These are phyloP conservation scores for Scatophagus argus DNA, from an alignment of 2,113 vertebrate species.

Conservation along the genomic window DNA sequence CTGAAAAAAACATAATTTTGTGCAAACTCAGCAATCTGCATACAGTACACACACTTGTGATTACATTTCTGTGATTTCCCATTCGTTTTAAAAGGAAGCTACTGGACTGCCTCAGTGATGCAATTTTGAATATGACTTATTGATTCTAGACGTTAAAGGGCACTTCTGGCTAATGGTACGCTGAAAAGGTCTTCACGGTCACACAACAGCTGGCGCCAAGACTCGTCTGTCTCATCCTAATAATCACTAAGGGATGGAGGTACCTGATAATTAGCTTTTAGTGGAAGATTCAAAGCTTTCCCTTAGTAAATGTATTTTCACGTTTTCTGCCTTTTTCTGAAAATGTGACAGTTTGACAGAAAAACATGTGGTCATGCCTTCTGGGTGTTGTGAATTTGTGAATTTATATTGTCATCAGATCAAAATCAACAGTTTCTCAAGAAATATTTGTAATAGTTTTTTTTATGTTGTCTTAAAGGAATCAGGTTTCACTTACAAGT, in stretches of 20 bases:
- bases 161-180: conserved; percentile 50
- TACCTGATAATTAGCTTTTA: conserved; percentile 9
- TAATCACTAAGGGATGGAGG: not conserved
- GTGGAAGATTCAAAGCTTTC: not conserved
- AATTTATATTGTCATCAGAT: not conserved
- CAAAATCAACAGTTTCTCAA: not conserved
- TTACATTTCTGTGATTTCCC: conserved; percentile 11
- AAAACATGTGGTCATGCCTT: not conserved
- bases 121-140: conserved; percentile 14
- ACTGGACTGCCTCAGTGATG: not conserved
- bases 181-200: conserved; percentile 45
- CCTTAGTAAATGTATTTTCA: too few relatives aligned
- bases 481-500: too few relatives aligned
- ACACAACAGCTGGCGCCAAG: conserved; percentile 7
- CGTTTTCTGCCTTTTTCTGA: not conserved
- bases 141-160: conserved; percentile 42
- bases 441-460: not conserved
- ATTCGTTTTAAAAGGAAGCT: conserved; percentile 11
- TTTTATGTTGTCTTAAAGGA: too few relatives aligned
- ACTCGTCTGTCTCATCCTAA: not conserved
- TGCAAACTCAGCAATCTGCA: not conserved
- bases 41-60: not conserved
- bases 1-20: not conserved
- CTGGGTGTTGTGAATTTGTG: not conserved
- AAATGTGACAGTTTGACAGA: not conserved